These are phyloP conservation scores for Heteromormyrus szaboi DNA, from an alignment of 2,797 vertebrate species.

Conservation along the genomic window DNA sequence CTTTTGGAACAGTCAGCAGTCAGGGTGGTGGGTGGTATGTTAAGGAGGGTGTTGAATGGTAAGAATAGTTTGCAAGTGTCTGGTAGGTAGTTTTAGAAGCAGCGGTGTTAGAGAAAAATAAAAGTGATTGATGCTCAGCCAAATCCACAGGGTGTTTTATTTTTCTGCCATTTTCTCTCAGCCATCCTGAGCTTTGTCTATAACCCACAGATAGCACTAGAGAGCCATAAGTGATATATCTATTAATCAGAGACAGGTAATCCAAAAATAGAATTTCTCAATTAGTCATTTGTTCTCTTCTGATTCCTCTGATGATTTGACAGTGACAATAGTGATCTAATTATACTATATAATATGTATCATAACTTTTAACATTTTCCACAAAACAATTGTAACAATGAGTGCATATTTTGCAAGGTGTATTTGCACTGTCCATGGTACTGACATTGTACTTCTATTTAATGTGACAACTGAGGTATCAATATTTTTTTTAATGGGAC, in stretches of 20 bases:
- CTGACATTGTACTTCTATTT: constrained; percentile 1
- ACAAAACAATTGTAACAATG: background rate
- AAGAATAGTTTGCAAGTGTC: background rate
- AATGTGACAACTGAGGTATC: background rate
- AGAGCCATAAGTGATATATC: background rate
- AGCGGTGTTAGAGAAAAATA: background rate
- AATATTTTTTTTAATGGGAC: background rate
- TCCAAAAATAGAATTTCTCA: background rate
- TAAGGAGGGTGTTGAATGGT: background rate
- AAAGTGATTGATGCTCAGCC: background rate
- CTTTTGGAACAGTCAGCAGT: background rate
- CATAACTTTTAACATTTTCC: background rate
- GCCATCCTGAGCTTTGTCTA: background rate
- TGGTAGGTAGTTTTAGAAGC: background rate
- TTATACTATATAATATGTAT: background rate
- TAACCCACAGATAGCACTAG: background rate
- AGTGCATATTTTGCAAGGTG: background rate
- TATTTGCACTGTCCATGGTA: constrained; percentile 15
- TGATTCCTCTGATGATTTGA: background rate
- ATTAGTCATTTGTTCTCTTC: background rate
- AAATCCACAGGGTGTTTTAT: background rate
- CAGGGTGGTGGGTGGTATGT: background rate
- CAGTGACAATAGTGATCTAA: background rate
- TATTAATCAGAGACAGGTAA: background rate
- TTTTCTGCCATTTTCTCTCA: background rate